Evolutionary conservation across 2,888 invertebrate genomes (phyloP), one percentile per base, ranked within the genome.

Genomic region (Dasypolia templi): DNA sequence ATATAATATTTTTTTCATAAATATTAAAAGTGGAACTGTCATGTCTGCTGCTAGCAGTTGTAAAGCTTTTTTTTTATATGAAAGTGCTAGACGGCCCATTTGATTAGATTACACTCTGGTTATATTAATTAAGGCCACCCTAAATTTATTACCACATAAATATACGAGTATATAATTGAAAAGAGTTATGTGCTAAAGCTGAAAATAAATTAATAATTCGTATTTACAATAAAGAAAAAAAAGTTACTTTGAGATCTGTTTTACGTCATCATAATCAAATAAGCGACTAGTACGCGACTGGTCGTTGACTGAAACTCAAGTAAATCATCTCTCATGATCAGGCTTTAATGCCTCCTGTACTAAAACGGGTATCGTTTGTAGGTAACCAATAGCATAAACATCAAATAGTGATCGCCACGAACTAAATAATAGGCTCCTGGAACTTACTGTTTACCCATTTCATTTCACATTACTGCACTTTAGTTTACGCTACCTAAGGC

Each of bases 321-420:
- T 59, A 76, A 76, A 59, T 59, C 49, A 53, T 59, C 14, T 35
- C 17, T 5, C 9, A 22, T 59, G 22, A 6, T 46, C 44, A 46
- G n/a, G 22, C 5, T 46, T 49, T 26, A 12, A 58, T 11, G 26
- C 42, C 49, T 17, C 22, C 12, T 4, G 19, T 19, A 69, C n/a
- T 39, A n/a, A 56, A 77, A 69, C 46, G 3, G 51, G 29, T 61
- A 32, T 42, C 26, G 11, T 77, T 67, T 75, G 58, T 51, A 35
- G 51, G 12, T n/a, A n/a, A 42, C 19, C 58, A 77, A 42, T 59
- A 39, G n/a, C 9, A 51, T 70, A 59, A 59, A 53, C 59, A 61
- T 75, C 39, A 70, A 75, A 61, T 26, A 26, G 19, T 71, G 53
- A 75, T 75, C 26, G 46, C 71, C 39, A 53, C 22, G 70, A 49